Evolutionary conservation across 2,888 invertebrate genomes (phyloP), one percentile per base, ranked within the genome.

Genomic region (Eristalinus sepulchralis): DNA sequence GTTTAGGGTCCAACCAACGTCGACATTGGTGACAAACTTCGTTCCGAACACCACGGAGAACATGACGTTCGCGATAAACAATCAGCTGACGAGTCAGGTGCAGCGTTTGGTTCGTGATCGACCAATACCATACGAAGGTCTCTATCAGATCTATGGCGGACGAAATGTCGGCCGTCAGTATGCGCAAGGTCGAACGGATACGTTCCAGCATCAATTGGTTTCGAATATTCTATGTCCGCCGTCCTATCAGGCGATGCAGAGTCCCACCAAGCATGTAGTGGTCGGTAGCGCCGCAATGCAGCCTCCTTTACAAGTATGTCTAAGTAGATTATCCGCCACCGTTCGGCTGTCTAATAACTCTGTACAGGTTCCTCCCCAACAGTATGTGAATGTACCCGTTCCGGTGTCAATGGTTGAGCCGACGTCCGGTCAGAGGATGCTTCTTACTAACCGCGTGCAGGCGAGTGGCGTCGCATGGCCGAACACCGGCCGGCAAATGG

Each of bases 401-500:
- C 98, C 98, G 36, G 98, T 98, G 71, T 98, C 98, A 67, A 97
- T 98, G 94, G 97, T 98, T 66, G 97, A 97, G 90, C 97, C 97
- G 88, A 95, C 95, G 88, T 95, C 95, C 79, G 96, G 96, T 27
- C 94, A 96, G 88, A 96, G 96, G 91, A 97, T 97, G 96, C 92
- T 97, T 83, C 93, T 96, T 53, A 95, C 96, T 4, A 93, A 93
- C 89, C 91, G 93, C 22, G 93, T 93, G 22, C 93, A 93, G 88
- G 92, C 92, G 0, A 92, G 92, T 55, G 93, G 91, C 33, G 93
- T 93, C 2, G 93, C 93, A 39, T 93, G 93, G 93, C 92, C 93
- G 0, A 93, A 93, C 62, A 91, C 91, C 1, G 92, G 95, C 22
- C 94, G 97, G 20, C 97, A 96, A 92, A 96, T 96, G 95, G 96